Base-by-base conservation (phyloP, 2,888 invertebrate genomes). In the Caenorhabditis zanzibari region DNA sequence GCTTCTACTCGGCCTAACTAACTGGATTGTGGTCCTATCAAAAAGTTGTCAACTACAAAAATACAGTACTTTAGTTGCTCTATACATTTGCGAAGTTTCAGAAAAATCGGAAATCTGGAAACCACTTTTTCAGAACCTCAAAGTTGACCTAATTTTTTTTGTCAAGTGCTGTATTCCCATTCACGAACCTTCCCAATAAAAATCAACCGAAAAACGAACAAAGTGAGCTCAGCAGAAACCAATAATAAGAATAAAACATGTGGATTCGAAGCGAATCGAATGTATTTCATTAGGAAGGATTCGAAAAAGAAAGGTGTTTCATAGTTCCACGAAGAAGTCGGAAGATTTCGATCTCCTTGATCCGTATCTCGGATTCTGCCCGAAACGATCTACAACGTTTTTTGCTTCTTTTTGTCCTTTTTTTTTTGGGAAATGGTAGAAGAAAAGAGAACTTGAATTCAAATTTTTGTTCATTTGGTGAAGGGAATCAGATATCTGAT, bases 211-310 rank as follows among this genome's bases (percentile, higher is more conserved):
- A 71, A 71, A 16, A 79, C 22, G 22, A 71, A 71, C 12, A 54
- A 54, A 5, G 44, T 35, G 16, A 79, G 63, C 5, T 71, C 63
- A 3, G 49, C 64, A n/a, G 64, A 61, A 47, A 63, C 22, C 3
- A 79, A 47, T 14, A 79, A 28, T 16, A 72, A 12, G 28, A 79
- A 56, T 3, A 79, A n/a, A 32, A 64, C 44, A 58, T 64, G 71
- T 22, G 79, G 79, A 38, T 72, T 79, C 16, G 68, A 38, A 12
- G 38, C 41, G 79, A 81, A 68, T 63, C 73, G 74, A 59, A 71
- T 83, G 75, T 66, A 63, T 80, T 72, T 49, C 75, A 80, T 71
- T 16, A 7, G 26, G 26, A 22, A 19, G 16, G 4, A 61, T 41
- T 47, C 1, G 61, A 61, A 61, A 41, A 41, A 6, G 24, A 14